Percentiles rank a stretch among this genome's conserved stretches.
phyloP scores from a whole-genome alignment of 2,797 vertebrate species.

The Prunella strophiata region DNA sequence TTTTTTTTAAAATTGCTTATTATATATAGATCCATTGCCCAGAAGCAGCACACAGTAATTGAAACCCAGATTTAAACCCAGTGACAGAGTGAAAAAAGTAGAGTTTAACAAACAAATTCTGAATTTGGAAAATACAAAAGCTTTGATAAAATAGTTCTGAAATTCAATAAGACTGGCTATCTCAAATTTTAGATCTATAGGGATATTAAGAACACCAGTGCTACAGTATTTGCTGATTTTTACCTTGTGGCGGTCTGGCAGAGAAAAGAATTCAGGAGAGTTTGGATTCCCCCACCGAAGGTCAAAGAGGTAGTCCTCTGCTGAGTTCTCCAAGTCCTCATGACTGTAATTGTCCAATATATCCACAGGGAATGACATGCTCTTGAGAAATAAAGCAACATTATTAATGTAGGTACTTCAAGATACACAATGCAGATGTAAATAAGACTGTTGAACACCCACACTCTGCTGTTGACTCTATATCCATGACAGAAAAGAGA shows the following conservation, averaged over 20 bases:
- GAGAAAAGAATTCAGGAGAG: conserved; percentile 73
- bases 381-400: conserved; percentile 56
- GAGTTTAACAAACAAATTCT: background rate
- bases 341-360: conserved; percentile 78
- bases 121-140: background rate
- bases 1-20: background rate
- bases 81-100: background rate
- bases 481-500: background rate
- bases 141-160: background rate
- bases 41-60: background rate
- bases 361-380: conserved; percentile 90
- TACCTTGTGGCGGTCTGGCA: conserved; percentile 80
- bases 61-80: background rate
- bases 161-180: background rate
- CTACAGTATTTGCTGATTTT: background rate
- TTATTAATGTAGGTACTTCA: background rate
- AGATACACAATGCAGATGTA: rapidly evolving
- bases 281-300: conserved; percentile 77
- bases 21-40: background rate
- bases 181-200: background rate
- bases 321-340: conserved; percentile 79
- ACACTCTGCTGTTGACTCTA: background rate
- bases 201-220: background rate
- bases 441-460: background rate
- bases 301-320: conserved; percentile 76